phyloP scores from a whole-genome alignment of 2,113 vertebrate genomes.

The Chionomys nivalis region DNA sequence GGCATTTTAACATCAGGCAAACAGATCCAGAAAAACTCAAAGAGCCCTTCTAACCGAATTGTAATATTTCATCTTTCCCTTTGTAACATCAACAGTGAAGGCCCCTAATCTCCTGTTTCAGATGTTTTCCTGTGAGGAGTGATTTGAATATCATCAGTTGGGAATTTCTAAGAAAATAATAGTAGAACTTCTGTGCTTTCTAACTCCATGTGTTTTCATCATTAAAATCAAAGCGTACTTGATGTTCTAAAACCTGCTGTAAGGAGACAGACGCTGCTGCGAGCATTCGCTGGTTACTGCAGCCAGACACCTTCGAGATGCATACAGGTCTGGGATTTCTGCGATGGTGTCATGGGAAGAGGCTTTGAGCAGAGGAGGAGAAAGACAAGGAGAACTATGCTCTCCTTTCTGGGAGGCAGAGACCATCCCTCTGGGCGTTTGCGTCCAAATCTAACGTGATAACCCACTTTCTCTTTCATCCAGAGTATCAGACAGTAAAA shows the following conservation, averaged over 20 bases:
- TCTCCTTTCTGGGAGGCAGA: constrained; percentile 5
- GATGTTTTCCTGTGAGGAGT: constrained; percentile 9
- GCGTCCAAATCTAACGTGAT: constrained; percentile 51
- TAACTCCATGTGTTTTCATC: constrained; percentile 50
- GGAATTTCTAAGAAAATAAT: constrained; percentile 53
- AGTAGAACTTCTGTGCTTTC: constrained; percentile 22
- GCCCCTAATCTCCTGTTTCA: constrained; percentile 5
- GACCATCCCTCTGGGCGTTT: constrained; percentile 6
- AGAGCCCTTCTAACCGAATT: neutral
- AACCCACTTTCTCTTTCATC: constrained; percentile 51
- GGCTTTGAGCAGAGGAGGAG: constrained; percentile 51
- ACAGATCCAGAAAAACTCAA: neutral
- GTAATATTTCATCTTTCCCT: neutral
- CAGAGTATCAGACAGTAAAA: constrained; percentile 24
- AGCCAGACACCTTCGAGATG: constrained; percentile 29
- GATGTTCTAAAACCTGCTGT: constrained; percentile 46
- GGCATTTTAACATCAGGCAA: neutral
- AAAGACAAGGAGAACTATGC: constrained; percentile 29
- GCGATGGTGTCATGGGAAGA: constrained; percentile 19
- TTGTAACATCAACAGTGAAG: constrained; percentile 33
- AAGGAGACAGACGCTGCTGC: constrained; percentile 45
- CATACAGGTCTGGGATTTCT: constrained; percentile 27
- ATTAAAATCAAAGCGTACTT: constrained; percentile 60
- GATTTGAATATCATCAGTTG: constrained; percentile 48
- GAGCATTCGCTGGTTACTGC: constrained; percentile 30